Evolutionary conservation across 1,140 invertebrate species (phyloP), one percentile per base, ranked within the genome.

Genomic region (Diprion similis): DNA sequence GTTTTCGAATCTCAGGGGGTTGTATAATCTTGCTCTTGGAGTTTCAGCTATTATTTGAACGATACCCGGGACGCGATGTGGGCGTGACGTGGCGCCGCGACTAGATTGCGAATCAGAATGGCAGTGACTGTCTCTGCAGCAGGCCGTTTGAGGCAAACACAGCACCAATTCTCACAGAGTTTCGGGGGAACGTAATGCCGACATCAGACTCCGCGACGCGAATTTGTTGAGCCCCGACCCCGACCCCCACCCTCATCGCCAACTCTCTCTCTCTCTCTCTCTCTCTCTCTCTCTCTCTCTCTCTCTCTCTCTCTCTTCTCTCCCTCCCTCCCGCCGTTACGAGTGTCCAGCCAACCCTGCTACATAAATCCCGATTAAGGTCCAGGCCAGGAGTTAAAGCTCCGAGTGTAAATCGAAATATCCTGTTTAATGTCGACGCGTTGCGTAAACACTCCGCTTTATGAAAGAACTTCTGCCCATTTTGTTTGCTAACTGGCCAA

Each of bases 101-200:
- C 11, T 59, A 15, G 51, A 15, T 17, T 15, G 51, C 51, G 24
- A 37, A 37, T 37, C 24, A 37, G 24, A 37, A 37, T 37, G 11
- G 51, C n/a, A 13, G 9, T 9, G 51, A 59, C 51, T 59, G n/a
- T 37, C 11, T 15, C n/a, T 59, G 51, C 9, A 59, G 51, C 51
- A 8, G n/a, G 51, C 51, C 51, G 51, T 59, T 59, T 59, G 51
- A 17, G 51, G 51, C n/a, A 59, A 59, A 59, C 51, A 59, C 51
- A 59, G n/a, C 51, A 8, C 7, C 51, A 59, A 17, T 59, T 59
- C 51, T 13, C 51, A 17, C n/a, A 4, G 51, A 59, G 11, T 37
- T 59, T 59, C 51, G 7, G 51, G 11, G 51, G n/a, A 59, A 59
- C 51, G n/a, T 59, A 59, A 59, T 17, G 51, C 51, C 51, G 51